These are phyloP conservation scores for Tuberolachnus salignus DNA, from an alignment of 2,888 invertebrate genomes.

Conservation along the genomic window DNA sequence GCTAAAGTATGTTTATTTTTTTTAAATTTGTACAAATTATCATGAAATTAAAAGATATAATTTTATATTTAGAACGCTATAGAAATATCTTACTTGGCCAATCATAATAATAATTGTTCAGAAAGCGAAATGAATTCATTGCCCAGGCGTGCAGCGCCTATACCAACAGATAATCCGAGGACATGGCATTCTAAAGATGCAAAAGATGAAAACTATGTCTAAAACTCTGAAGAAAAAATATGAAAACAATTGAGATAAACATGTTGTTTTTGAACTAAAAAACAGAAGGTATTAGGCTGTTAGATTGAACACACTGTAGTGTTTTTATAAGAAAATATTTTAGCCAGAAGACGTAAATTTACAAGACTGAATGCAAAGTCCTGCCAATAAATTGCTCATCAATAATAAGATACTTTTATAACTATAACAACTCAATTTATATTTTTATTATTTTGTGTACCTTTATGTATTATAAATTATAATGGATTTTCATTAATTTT, in stretches of 20 bases:
- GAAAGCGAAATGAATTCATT: conserved; percentile 52
- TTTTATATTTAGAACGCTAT: conserved; percentile 67
- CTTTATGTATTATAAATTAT: background rate
- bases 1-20: conserved; percentile 69
- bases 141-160: conserved; percentile 35
- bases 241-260: conserved; percentile 3
- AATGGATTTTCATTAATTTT: too few relatives aligned
- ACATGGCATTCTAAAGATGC: conserved; percentile 45
- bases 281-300: background rate
- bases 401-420: conserved; percentile 34
- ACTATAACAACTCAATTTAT: conserved; percentile 27
- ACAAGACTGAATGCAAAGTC: conserved; percentile 54
- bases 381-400: conserved; percentile 52
- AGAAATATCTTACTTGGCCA: conserved; percentile 73
- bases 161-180: conserved; percentile 34
- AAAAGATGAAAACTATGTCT: conserved; percentile 51
- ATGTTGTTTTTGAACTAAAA: background rate
- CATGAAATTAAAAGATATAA: conserved; percentile 42
- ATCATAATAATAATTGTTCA: conserved; percentile 69
- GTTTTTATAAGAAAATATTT: conserved; percentile 24
- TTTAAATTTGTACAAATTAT: conserved; percentile 21
- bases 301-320: conserved; percentile 9
- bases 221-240: background rate
- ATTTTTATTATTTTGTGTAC: background rate
- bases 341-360: conserved; percentile 29